Evolutionary conservation across 2,888 invertebrate genomes (phyloP).

Genomic region (Macrosiphum euphorbiae): DNA sequence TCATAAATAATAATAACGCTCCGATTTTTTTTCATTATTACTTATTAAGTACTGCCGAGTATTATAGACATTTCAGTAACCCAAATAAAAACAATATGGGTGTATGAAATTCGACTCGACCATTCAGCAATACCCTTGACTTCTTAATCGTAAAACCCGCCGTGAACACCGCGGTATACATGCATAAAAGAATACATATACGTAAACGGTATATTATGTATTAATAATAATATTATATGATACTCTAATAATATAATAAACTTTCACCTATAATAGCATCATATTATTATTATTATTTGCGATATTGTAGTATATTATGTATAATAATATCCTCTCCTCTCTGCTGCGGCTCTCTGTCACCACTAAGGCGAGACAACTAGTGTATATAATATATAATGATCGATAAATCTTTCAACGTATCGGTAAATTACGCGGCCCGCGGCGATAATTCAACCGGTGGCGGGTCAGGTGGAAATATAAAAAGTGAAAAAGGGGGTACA

Average conservation of each 20-base stretch:
- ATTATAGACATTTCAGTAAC: background rate
- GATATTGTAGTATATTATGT: background rate
- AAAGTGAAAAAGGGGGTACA: slow-evolving; percentile 34
- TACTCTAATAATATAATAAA: background rate
- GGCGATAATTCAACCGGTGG: slow-evolving; percentile 43
- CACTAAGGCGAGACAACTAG: slow-evolving; percentile 34
- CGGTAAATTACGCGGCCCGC: slow-evolving; percentile 44
- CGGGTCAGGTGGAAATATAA: background rate
- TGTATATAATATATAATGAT: slow-evolving; percentile 40
- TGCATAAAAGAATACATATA: background rate
- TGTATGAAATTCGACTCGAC: background rate
- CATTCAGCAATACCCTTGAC: background rate
- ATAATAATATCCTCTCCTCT: background rate
- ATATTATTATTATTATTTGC: background rate
- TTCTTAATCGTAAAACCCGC: background rate
- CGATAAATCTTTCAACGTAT: slow-evolving; percentile 59
- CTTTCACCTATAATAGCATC: slow-evolving; percentile 13
- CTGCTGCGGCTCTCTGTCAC: background rate
- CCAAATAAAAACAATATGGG: background rate
- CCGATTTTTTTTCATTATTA: background rate
- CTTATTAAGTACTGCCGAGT: background rate
- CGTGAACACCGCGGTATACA: background rate
- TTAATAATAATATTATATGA: background rate
- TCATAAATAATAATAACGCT: background rate
- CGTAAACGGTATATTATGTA: background rate